These are phyloP conservation scores for Andinoacara biseriatus DNA, from an alignment of 2,113 vertebrate genomes.

Conservation along the genomic window DNA sequence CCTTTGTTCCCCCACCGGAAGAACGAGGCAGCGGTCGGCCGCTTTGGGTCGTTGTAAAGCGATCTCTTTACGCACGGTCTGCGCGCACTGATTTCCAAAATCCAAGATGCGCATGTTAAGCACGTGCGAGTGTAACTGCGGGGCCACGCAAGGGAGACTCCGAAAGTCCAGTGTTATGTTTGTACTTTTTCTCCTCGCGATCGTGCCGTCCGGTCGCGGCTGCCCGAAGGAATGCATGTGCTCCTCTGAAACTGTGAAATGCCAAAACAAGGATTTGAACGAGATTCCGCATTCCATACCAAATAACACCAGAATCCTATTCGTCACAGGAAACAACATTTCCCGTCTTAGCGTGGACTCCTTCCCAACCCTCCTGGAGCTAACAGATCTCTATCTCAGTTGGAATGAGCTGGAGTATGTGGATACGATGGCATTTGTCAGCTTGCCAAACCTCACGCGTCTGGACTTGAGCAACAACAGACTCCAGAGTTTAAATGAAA, in stretches of 20 bases:
- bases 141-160: slow-evolving; percentile 8
- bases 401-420: slow-evolving; percentile 83
- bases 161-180: slow-evolving; percentile 26
- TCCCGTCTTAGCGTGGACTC: slow-evolving; percentile 73
- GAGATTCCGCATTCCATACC: slow-evolving; percentile 85
- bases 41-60: slow-evolving; percentile 16
- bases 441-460: slow-evolving; percentile 83
- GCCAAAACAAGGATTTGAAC: slow-evolving; percentile 84
- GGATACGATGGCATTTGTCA: slow-evolving; percentile 79
- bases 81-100: slow-evolving; percentile 31
- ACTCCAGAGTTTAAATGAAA: slow-evolving; percentile 76
- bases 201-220: slow-evolving; percentile 61
- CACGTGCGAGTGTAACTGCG: slow-evolving; percentile 20
- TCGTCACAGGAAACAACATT: slow-evolving; percentile 87
- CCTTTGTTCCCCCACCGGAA: slow-evolving; percentile 1
- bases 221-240: slow-evolving; percentile 88
- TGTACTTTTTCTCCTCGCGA: slow-evolving; percentile 64
- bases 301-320: slow-evolving; percentile 81
- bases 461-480: slow-evolving; percentile 91
- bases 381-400: slow-evolving; percentile 86
- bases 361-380: slow-evolving; percentile 80
- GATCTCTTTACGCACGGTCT: slow-evolving; percentile 33
- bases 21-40: slow-evolving; percentile 11
- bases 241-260: slow-evolving; percentile 87
- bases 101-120: slow-evolving; percentile 60